phyloP scores from a whole-genome alignment of 1,140 invertebrate species.

The Achatina immaculata region DNA sequence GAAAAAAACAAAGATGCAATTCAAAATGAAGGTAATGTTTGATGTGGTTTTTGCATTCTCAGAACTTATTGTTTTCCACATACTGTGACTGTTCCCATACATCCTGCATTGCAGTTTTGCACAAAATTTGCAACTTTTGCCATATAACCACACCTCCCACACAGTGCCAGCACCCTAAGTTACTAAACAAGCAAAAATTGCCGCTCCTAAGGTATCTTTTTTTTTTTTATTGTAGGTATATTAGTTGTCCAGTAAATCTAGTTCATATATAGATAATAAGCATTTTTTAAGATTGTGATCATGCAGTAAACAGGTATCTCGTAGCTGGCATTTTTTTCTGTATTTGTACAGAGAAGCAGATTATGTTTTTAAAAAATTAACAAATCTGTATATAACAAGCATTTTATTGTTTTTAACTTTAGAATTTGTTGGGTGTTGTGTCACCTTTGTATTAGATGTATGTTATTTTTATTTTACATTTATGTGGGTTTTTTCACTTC shows the following conservation, averaged over 20 bases:
- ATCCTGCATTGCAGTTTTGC: conserved; percentile 5
- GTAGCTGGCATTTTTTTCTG: too few species aligned
- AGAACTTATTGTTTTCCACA: background rate
- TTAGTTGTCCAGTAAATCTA: too few species aligned
- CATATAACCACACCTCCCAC: background rate
- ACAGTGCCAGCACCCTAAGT: background rate
- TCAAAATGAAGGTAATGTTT: background rate
- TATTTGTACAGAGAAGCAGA: too few species aligned
- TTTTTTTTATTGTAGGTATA: background rate
- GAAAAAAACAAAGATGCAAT: too few species aligned
- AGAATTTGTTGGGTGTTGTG: conserved; percentile 6
- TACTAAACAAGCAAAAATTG: conserved; percentile 26
- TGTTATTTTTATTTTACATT: conserved; percentile 9
- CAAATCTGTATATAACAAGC: background rate
- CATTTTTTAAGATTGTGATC: too few species aligned
- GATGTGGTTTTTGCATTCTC: background rate
- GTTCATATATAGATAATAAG: too few species aligned
- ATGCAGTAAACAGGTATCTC: too few species aligned
- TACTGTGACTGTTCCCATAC: background rate
- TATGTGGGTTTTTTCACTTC: background rate
- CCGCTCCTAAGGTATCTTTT: conserved; percentile 23
- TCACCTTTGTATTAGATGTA: background rate
- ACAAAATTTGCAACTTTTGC: background rate
- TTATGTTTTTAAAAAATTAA: too few species aligned
- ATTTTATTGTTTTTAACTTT: background rate